Conservation (phyloP, 2,888 invertebrate species). For the Busseola fusca region DNA sequence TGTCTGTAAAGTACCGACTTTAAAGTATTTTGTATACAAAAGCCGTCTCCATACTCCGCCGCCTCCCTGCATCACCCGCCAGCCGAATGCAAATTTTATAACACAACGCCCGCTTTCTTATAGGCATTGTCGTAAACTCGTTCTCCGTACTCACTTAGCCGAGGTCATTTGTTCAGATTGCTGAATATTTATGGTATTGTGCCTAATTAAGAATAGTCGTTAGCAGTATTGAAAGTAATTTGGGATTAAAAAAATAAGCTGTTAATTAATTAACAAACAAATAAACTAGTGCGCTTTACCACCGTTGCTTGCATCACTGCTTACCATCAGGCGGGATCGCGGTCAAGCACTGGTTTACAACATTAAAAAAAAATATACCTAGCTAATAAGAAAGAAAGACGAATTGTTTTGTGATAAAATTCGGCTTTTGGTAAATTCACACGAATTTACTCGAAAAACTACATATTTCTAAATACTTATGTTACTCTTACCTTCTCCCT, state of each 20-base stretch:
- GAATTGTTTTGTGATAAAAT: no score
- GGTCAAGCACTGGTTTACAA: no score
- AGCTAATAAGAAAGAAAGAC: neutral
- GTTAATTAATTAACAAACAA: no score
- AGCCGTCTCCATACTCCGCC: constrained; percentile 69
- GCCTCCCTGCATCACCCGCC: constrained; percentile 80
- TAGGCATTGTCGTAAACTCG: constrained; percentile 84
- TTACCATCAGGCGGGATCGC: no score
- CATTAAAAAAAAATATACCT: no score
- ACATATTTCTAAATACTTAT: no score
- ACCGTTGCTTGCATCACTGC: no score
- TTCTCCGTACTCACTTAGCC: constrained; percentile 77
- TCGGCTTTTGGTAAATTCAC: neutral
- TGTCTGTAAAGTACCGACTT: no score
- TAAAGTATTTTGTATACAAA: constrained; percentile 26
- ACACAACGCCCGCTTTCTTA: constrained; percentile 85
- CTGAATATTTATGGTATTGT: constrained; percentile 57
- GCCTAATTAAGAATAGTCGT: constrained; percentile 50
- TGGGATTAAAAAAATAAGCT: neutral
- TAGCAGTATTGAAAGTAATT: constrained; percentile 4
- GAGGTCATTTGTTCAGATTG: constrained; percentile 86
- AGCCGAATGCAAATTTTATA: constrained; percentile 89
- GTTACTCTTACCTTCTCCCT: no score
- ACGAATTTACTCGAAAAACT: neutral
- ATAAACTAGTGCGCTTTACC: no score